phyloP scores from a whole-genome alignment of 2,888 invertebrate species.

The Ormyrus nitidulus region DNA sequence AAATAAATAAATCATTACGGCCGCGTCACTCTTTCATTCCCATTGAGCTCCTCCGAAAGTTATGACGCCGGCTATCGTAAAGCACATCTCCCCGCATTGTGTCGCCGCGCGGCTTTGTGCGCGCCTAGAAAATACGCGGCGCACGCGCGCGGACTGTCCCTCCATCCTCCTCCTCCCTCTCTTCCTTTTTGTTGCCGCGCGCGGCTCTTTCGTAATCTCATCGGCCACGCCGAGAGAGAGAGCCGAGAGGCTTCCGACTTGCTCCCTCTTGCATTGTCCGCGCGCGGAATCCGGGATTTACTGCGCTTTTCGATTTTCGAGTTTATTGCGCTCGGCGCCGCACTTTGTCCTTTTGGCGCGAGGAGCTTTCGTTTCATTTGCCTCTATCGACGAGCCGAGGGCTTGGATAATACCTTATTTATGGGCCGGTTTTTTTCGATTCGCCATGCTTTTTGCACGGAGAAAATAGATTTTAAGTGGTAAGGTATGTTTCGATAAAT shows the following conservation, averaged over 20 bases:
- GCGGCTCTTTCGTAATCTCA: slow-evolving; percentile 63
- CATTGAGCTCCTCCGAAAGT: slow-evolving; percentile 37
- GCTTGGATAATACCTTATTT: too few species aligned
- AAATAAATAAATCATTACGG: slow-evolving; percentile 52
- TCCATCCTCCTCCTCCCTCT: background rate
- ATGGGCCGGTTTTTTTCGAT: background rate
- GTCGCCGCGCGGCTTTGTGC: slow-evolving; percentile 35
- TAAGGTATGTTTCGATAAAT: slow-evolving; percentile 1
- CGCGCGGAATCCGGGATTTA: slow-evolving; percentile 65
- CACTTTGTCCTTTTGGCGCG: too few species aligned
- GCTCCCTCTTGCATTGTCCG: slow-evolving; percentile 56
- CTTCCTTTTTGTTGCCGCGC: slow-evolving; percentile 21
- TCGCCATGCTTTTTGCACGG: background rate
- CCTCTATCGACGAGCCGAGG: too few species aligned
- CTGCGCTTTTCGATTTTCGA: slow-evolving; percentile 68
- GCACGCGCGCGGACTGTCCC: background rate
- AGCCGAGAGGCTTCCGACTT: slow-evolving; percentile 60
- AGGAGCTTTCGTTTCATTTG: too few species aligned
- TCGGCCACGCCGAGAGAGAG: slow-evolving; percentile 65
- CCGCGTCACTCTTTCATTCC: slow-evolving; percentile 2
- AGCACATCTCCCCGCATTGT: slow-evolving; percentile 43
- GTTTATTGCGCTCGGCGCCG: slow-evolving; percentile 55
- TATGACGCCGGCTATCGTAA: slow-evolving; percentile 42
- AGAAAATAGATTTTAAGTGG: background rate
- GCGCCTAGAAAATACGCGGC: background rate